Percentiles rank a stretch among this genome's conserved stretches.
These are phyloP conservation scores for Rhimphoctona megacephalus DNA, from an alignment of 2,888 invertebrate genomes.

Conservation along the genomic window DNA sequence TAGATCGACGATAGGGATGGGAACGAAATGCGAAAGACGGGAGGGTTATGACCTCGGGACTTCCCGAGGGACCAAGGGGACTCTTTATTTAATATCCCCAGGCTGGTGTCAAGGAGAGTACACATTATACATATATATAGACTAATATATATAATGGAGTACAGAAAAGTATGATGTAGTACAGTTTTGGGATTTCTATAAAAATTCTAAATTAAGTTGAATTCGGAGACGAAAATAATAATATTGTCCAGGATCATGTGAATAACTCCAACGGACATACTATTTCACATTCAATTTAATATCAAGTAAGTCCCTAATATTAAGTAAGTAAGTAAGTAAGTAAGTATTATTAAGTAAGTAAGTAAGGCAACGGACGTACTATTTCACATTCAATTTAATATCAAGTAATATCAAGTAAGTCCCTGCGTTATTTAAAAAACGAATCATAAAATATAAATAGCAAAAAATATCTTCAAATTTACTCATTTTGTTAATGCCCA, in stretches of 20 bases:
- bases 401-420: no score
- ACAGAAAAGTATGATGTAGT: conserved; percentile 41
- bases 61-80: conserved; percentile 77
- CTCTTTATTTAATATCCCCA: conserved; percentile 82
- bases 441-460: not conserved
- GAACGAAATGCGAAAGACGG: conserved; percentile 67
- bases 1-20: conserved; percentile 49
- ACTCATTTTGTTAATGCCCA: not conserved
- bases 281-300: not conserved
- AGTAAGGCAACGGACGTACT: no score
- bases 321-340: no score
- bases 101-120: conserved; percentile 81
- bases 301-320: not conserved
- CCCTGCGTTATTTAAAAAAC: not conserved
- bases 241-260: not conserved
- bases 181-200: conserved; percentile 36
- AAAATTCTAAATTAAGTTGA: conserved; percentile 53
- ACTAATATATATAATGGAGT: conserved; percentile 32
- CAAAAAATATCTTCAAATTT: not conserved
- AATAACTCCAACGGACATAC: not conserved
- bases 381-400: no score
- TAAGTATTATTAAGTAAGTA: no score
- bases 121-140: conserved; percentile 66
- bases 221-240: conserved; percentile 8
- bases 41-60: conserved; percentile 74